Percentiles rank a stretch among this genome's conserved stretches.
Evolutionary conservation across 2,113 vertebrate genomes (phyloP).

Genomic region (Toxostoma redivivum): DNA sequence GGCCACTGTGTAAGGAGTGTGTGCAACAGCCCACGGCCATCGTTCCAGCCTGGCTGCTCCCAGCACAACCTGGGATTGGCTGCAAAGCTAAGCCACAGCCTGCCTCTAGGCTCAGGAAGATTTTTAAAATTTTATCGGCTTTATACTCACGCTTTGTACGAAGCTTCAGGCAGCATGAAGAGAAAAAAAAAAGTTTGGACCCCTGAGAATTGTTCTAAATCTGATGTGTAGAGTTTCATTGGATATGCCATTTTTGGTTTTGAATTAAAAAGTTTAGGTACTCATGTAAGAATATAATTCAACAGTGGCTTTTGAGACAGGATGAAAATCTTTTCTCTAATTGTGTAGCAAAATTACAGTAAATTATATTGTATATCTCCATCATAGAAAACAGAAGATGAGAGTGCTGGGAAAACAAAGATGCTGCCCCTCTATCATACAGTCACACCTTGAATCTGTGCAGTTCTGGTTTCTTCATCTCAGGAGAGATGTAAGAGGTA

Average conservation of each 20-base stretch:
- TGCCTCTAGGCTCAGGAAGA: not conserved
- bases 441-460: not conserved
- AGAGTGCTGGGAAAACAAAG: not conserved
- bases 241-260: not conserved
- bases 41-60: not conserved
- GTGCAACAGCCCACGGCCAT: not conserved
- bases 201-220: not conserved
- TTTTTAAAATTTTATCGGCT: not conserved
- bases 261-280: not conserved
- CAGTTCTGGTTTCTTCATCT: not conserved
- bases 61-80: not conserved
- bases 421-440: not conserved
- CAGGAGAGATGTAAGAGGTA: not conserved
- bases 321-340: not conserved
- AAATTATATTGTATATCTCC: not conserved
- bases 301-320: not conserved
- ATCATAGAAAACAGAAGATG: not conserved
- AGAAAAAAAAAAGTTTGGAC: not conserved
- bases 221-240: not conserved
- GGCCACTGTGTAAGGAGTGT: not conserved
- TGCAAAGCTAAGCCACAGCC: not conserved
- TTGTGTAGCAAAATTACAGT: not conserved
- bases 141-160: not conserved
- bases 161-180: not conserved
- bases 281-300: not conserved